Base-by-base conservation (phyloP, 2,888 invertebrate genomes). In the Keiferia lycopersicella region DNA sequence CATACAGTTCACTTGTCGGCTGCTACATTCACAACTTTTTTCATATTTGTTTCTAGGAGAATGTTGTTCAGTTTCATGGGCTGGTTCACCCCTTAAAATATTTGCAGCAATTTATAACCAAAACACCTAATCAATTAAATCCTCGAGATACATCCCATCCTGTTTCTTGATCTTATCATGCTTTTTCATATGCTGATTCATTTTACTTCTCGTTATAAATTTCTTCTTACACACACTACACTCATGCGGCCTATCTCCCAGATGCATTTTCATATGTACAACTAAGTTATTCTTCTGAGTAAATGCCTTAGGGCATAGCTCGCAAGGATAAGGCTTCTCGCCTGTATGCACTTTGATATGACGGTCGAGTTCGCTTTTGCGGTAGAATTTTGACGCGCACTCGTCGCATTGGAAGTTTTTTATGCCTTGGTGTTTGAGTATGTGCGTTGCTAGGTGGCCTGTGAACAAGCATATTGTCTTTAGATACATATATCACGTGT, bases 261-360 rank as follows among this genome's bases (percentile, higher is more conserved):
- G 70, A 38, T 90, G 90, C 79, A 85, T 86, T 61, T 87, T 87
- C 0, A 86, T 72, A 34, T 90, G 90, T 85, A 87, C 87, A 0
- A 85, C 82, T 6, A 90, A 65, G 67, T 90, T 90, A 39, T 83
- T 85, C 68, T 89, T 90, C 45, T 90, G 90, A 0, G 86, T 83
- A 61, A 90, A 91, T 0, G 83, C 81, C 58, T 88, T 89, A 0
- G 84, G 77, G 62, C 90, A 91, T 0, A 89, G 81, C 38, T 85
- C 83, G n/a, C 90, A 90, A 0, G 83, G 77, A 65, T 77, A 83
- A 0, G 88, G 88, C 59, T 89, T 90, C 0, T 84, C 82, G 1
- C 62, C 62, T 0, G 62, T 62, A 38, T 62, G 62, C 2, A 62
- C 39, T 53, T 53, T 53, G 0, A 45, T 39, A n/a, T 62, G 91